phyloP scores from a whole-genome alignment of 2,888 invertebrate genomes.

The Galerucella calmariensis region DNA sequence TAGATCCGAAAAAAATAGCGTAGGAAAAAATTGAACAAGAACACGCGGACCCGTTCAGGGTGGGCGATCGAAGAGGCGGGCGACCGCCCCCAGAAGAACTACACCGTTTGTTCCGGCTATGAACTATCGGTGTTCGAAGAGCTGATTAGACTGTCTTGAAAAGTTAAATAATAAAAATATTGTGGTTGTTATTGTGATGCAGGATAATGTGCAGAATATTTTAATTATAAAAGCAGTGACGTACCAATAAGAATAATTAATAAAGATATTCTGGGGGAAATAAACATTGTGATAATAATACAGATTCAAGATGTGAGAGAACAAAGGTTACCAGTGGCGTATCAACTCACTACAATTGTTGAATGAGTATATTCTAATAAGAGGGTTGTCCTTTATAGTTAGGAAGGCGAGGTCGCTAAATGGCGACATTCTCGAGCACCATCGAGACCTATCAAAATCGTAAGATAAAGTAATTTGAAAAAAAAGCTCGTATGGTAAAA shows the following conservation, averaged over 20 bases:
- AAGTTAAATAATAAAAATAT: neutral
- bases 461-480: too few relatives aligned
- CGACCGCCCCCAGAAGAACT: constrained; percentile 26
- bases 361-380: too few relatives aligned
- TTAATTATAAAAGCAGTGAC: neutral
- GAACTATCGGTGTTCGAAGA: constrained; percentile 13
- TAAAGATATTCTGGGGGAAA: too few relatives aligned
- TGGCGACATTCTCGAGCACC: too few relatives aligned
- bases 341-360: too few relatives aligned
- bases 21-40: constrained; percentile 14
- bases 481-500: too few relatives aligned
- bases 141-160: constrained; percentile 3
- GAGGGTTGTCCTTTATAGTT: too few relatives aligned
- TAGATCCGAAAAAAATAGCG: constrained; percentile 5
- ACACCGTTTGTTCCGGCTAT: constrained; percentile 15
- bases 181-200: neutral
- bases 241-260: neutral
- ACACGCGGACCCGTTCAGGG: constrained; percentile 17
- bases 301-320: too few relatives aligned
- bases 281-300: too few relatives aligned
- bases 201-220: neutral
- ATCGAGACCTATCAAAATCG: too few relatives aligned
- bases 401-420: too few relatives aligned
- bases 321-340: too few relatives aligned
- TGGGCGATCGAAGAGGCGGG: constrained; percentile 23